Base-by-base conservation (phyloP, 1,140 invertebrate genomes). In the Pygmarrhopalites habei region DNA sequence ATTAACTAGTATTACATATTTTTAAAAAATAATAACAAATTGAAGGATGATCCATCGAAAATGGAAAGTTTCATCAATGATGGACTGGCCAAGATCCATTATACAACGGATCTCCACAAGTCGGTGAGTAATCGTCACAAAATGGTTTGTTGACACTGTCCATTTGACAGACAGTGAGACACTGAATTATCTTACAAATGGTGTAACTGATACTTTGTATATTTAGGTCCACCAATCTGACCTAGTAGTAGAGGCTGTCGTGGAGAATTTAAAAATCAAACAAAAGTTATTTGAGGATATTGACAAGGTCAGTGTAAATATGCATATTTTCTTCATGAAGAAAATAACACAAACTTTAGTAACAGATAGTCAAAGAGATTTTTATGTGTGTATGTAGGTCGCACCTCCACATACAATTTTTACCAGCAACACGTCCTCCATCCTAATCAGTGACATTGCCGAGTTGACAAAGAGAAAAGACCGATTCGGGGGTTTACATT, bases 361-460 rank as follows among this genome's bases (percentile, higher is more conserved):
- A n/a, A n/a, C n/a, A n/a, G n/a, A n/a, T n/a, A n/a, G n/a, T n/a
- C n/a, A n/a, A n/a, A n/a, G n/a, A n/a, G n/a, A n/a, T n/a, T n/a
- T n/a, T n/a, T n/a, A n/a, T n/a, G n/a, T n/a, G n/a, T n/a, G n/a
- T n/a, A n/a, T n/a, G n/a, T n/a, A 83, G 81, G 79, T 80, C 47
- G 83, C 83, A 35, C 84, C 85, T 12, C 66, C 73, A n/a, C 82
- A 83, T 71, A 85, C 86, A 25, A 85, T 89, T 60, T 89, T 95
- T 76, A 86, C 88, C 2, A 90, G 88, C 12, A 95, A 95, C 74
- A 95, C 92, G 1, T 93, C 90, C 10, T 93, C 91, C 0, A 77
- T 95, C 7, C 83, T 87, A 15, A 88, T 94, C 67, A 80, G 79
- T 60, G 90, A 93, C 70, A 93, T 95, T 72, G 84, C 86, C n/a